Base-by-base conservation (phyloP, 2,797 vertebrate species). In the Luscinia megarhynchos region DNA sequence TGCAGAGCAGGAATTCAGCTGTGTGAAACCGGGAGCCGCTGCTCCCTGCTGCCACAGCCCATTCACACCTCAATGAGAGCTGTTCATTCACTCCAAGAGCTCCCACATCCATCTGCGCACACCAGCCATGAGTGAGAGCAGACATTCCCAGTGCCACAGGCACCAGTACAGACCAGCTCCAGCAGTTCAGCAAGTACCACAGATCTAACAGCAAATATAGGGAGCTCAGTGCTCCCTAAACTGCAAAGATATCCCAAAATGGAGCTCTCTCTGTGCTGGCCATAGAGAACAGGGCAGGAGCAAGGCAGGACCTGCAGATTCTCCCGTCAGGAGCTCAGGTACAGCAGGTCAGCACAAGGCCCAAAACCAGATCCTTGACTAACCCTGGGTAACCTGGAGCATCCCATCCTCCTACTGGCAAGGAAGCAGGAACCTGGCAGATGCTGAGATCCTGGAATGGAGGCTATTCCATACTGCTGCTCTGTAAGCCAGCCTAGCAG, bases 1-100 rank as follows among this genome's bases (percentile, higher is more conserved):
- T 77, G 70, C 55, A 0, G 7, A 84, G 74, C 59, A 93, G 87
- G 96, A 96, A 96, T 95, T 90, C 36, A 68, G 84, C 77, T 15
- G 18, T 24, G 4, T 43, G 79, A 61, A 73, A 72, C 81, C 67
- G 7, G 1, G 66, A 34, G 66, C 74, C 5, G 9, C 20, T 2
- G 81, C 61, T 74, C 54, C 57, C 50, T 41, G 46, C 53, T 89
- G 43, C 94, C 63, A 38, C 12, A 5, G 53, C 38, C 69, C 81
- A 85, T 91, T 95, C 89, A 88, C 36, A 63, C 51, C 79, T 93
- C 82, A 74, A 1, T 14, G 57, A 68, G 50, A 92, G 53, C 13
- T 79, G 55, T 15, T 38, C 87, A 89, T 69, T 84, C 57, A 77
- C 72, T 64, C 74, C 20, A 21, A 23, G 76, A 73, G 69, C 59